Conservation (phyloP, 2,888 invertebrate species). For the Nemurella pictetii region DNA sequence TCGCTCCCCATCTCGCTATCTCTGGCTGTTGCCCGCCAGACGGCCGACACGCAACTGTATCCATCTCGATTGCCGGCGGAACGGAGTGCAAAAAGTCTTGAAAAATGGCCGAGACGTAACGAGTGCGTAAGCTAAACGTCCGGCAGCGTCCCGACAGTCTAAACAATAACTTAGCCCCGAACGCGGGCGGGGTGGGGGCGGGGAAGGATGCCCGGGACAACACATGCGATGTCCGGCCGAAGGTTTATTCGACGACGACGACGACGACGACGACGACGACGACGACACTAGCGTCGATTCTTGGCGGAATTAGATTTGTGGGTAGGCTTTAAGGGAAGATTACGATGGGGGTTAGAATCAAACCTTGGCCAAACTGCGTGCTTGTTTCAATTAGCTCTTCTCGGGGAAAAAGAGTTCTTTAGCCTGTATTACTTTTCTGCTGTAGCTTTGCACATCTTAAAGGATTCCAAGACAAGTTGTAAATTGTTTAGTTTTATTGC, state of each 20-base stretch:
- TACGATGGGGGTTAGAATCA: background rate
- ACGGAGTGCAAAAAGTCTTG: constrained; percentile 19
- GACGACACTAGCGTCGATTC: background rate
- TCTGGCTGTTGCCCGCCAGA: background rate
- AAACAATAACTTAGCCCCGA: background rate
- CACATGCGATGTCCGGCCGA: background rate
- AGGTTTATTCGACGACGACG: background rate
- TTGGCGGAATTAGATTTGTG: background rate
- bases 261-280: background rate
- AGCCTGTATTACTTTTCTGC: background rate
- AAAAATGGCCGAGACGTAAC: constrained; percentile 29
- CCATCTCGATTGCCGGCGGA: background rate
- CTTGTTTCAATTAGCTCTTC: background rate
- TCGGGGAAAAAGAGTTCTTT: background rate
- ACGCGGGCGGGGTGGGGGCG: background rate
- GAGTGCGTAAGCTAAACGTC: constrained; percentile 29
- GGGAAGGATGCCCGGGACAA: background rate
- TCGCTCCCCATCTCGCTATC: background rate
- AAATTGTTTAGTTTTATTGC: too few species aligned
- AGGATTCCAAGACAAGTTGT: background rate
- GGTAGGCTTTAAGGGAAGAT: background rate
- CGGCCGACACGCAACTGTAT: constrained; percentile 13
- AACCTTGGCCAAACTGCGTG: background rate
- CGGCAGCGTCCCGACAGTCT: background rate
- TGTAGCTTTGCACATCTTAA: background rate